phyloP scores from a whole-genome alignment of 2,797 vertebrate genomes.

The Takifugu ocellatus region DNA sequence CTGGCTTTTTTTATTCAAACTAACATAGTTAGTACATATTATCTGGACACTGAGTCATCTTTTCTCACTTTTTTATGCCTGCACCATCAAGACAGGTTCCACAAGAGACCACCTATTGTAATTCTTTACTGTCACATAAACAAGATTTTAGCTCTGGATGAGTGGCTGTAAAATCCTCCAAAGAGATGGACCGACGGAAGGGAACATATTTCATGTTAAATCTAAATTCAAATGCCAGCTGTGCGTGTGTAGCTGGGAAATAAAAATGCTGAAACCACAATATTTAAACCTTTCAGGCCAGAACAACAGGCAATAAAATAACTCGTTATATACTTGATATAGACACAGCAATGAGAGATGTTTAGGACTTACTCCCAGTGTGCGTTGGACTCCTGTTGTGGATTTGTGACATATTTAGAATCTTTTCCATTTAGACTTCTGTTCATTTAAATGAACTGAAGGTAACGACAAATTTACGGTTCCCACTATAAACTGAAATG shows the following conservation, averaged over 20 bases:
- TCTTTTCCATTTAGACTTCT: not conserved
- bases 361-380: no score
- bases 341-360: not conserved
- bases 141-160: slow-evolving; percentile 85
- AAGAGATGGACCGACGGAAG: slow-evolving; percentile 77
- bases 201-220: slow-evolving; percentile 81
- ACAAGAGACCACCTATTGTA: slow-evolving; percentile 84
- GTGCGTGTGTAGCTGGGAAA: slow-evolving; percentile 48
- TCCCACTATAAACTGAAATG: slow-evolving; percentile 22
- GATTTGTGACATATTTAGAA: not conserved
- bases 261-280: slow-evolving; percentile 34
- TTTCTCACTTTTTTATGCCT: slow-evolving; percentile 89
- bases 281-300: slow-evolving; percentile 36
- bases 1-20: slow-evolving; percentile 91
- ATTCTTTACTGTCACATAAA: slow-evolving; percentile 97
- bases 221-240: slow-evolving; percentile 74
- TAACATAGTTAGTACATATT: slow-evolving; percentile 99
- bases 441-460: slow-evolving; percentile 1
- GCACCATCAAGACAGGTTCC: slow-evolving; percentile 88
- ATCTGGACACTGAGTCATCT: slow-evolving; percentile 93
- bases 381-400: no score
- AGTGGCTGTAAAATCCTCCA: slow-evolving; percentile 77
- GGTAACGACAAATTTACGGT: slow-evolving; percentile 13
- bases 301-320: not conserved
- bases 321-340: not conserved